Percentiles rank a stretch among this genome's conserved stretches.
phyloP scores from a whole-genome alignment of 2,888 invertebrate genomes.

The Harmothoe impar region DNA sequence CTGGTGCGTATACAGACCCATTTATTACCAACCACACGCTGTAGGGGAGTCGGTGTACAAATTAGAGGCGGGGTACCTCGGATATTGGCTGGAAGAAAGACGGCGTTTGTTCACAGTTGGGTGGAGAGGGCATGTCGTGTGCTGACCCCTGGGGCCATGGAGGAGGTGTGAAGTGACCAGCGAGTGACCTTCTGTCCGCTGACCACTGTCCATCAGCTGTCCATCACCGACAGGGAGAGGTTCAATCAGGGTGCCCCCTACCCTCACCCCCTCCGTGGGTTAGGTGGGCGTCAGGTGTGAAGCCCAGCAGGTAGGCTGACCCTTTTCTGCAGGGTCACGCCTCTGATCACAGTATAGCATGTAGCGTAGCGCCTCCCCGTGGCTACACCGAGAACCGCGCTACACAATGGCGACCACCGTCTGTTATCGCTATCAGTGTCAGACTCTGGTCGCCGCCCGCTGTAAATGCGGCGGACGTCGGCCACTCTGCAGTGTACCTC shows the following conservation, averaged over 20 bases:
- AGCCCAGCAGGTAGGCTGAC: slow-evolving; percentile 16
- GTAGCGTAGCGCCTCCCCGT: slow-evolving; percentile 13
- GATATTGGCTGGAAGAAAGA: not conserved
- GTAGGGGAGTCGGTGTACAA: not conserved
- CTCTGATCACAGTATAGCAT: slow-evolving; percentile 34
- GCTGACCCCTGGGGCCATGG: slow-evolving; percentile 37
- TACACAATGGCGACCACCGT: slow-evolving; percentile 18
- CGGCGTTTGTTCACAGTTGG: not conserved
- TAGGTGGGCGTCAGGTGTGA: slow-evolving; percentile 35
- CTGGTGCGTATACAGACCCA: not conserved
- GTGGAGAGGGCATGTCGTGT: slow-evolving; percentile 11
- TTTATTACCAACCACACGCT: not conserved
- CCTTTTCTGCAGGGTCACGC: not conserved
- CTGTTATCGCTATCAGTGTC: slow-evolving; percentile 53
- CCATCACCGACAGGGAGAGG: not conserved
- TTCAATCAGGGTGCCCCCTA: slow-evolving; percentile 18
- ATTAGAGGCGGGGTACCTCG: not conserved
- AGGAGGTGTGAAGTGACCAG: slow-evolving; percentile 58
- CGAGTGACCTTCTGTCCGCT: slow-evolving; percentile 7
- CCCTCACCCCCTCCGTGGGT: not conserved
- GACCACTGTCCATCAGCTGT: slow-evolving; percentile 47
- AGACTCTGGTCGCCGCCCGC: not conserved
- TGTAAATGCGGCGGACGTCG: not conserved
- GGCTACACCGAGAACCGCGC: not conserved
- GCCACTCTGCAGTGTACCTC: slow-evolving; percentile 37